Conservation (phyloP, 2,113 vertebrate genomes). For the Mola mola region DNA sequence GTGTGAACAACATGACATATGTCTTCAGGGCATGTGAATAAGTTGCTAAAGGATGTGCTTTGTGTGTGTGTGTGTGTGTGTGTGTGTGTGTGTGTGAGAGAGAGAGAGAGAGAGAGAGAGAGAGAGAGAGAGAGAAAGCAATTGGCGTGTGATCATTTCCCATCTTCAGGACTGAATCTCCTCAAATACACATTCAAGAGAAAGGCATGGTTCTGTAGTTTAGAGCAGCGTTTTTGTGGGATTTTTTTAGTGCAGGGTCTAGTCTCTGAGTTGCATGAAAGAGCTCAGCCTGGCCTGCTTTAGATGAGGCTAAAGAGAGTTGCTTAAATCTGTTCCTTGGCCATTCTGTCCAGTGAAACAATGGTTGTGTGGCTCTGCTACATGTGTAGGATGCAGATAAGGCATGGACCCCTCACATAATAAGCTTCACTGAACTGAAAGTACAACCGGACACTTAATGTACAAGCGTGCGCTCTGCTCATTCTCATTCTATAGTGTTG, state of each 20-base stretch:
- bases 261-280: constrained; percentile 34
- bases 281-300: constrained; percentile 24
- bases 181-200: constrained; percentile 7
- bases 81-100: not conserved
- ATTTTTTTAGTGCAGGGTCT: constrained; percentile 34
- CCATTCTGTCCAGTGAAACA: constrained; percentile 43
- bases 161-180: constrained; percentile 3
- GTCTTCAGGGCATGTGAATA: constrained; percentile 12
- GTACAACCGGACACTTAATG: constrained; percentile 1
- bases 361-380: constrained; percentile 39
- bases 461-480: constrained; percentile 40
- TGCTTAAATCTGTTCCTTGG: too few species aligned
- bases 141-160: too few species aligned
- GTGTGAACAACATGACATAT: not conserved
- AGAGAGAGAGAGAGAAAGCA: too few species aligned
- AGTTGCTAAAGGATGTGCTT: constrained; percentile 3
- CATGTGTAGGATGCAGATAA: constrained; percentile 38
- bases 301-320: too few species aligned
- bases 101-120: too few species aligned
- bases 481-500: constrained; percentile 64
- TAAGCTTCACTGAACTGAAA: not conserved
- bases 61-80: constrained; percentile 2
- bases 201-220: too few species aligned
- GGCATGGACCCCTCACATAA: not conserved
- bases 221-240: constrained; percentile 10